A percentile compares a stretch with the other conserved stretches of the same genome.
These are phyloP conservation scores for Athetis lepigone DNA, from an alignment of 2,888 invertebrate genomes.

Conservation along the genomic window DNA sequence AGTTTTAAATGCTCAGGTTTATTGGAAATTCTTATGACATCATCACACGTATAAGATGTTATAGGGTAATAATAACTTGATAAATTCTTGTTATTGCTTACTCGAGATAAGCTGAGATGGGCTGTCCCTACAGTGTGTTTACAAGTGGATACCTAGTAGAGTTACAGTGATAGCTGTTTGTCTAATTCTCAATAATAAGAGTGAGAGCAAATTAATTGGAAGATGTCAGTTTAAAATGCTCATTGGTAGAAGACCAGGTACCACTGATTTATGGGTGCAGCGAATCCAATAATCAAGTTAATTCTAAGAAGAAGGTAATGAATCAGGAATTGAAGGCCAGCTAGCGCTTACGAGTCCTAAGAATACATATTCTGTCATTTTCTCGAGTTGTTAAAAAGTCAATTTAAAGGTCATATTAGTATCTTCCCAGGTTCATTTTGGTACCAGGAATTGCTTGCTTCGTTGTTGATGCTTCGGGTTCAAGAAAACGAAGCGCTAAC, in stretches of 20 bases:
- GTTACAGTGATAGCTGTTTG: neutral
- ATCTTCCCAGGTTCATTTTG: neutral
- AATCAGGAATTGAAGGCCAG: neutral
- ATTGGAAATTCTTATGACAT: conserved; percentile 56
- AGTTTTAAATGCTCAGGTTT: conserved; percentile 36
- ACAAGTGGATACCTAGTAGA: neutral
- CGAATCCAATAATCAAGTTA: too few relatives aligned
- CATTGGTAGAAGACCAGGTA: too few relatives aligned
- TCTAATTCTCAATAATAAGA: too few relatives aligned
- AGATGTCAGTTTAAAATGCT: too few relatives aligned
- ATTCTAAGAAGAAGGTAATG: too few relatives aligned
- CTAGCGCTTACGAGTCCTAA: neutral
- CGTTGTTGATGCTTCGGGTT: conserved; percentile 22
- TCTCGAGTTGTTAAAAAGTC: too few relatives aligned
- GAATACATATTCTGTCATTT: neutral
- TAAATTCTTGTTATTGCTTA: conserved; percentile 18
- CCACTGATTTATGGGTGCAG: too few relatives aligned
- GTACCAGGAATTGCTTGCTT: conserved; percentile 24
- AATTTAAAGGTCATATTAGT: neutral
- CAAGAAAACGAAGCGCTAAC: conserved; percentile 38
- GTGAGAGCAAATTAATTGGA: too few relatives aligned
- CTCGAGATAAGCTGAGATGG: conserved; percentile 1
- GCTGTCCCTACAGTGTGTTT: neutral
- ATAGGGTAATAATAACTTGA: conserved; percentile 35
- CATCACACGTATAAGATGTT: conserved; percentile 33